Conservation (phyloP, 2,113 vertebrate species). For the Pheucticus melanocephalus region DNA sequence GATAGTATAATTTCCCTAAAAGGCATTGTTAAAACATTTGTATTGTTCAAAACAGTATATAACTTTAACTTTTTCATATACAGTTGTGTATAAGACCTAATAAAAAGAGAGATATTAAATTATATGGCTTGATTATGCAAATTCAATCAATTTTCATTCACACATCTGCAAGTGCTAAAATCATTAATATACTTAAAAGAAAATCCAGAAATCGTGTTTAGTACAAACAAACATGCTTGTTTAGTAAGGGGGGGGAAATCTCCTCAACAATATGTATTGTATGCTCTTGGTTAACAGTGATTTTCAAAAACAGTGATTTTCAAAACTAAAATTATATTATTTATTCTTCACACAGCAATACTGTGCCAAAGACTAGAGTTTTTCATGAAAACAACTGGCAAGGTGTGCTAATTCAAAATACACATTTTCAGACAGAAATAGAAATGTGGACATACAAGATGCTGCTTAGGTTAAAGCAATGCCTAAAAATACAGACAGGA, state of each 20-base stretch:
- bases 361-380: not conserved
- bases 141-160: not conserved
- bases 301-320: not conserved
- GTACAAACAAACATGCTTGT: not conserved
- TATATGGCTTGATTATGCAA: not conserved
- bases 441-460: not conserved
- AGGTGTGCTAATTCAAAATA: not conserved
- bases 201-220: not conserved
- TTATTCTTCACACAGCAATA: not conserved
- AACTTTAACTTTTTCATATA: not conserved
- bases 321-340: not conserved
- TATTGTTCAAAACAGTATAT: not conserved
- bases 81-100: not conserved
- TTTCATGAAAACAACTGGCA: conserved; percentile 6
- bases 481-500: conserved; percentile 35
- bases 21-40: not conserved
- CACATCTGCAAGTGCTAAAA: not conserved
- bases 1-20: not conserved
- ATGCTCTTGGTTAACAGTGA: not conserved
- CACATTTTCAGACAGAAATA: not conserved
- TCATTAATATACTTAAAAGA: not conserved
- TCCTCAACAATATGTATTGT: not conserved
- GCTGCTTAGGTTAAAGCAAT: not conserved
- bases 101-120: not conserved
- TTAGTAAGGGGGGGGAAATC: not conserved